phyloP scores from a whole-genome alignment of 30 jellyfish, hydroid and myxozoan genomes.

The Cassiopea xamachana region DNA sequence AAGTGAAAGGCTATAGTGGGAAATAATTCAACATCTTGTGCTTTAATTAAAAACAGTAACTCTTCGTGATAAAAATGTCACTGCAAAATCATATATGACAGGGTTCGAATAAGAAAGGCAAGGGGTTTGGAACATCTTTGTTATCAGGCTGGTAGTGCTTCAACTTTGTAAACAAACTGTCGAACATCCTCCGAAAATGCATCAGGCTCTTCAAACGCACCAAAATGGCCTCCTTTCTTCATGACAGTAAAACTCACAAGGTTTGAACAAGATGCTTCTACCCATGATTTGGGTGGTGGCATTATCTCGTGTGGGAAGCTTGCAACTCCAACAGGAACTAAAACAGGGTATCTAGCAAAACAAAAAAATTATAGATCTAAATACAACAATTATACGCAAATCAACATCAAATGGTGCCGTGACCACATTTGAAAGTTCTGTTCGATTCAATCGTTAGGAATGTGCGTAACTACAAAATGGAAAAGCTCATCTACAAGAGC shows the following conservation, averaged over 20 bases:
- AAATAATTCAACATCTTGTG: too few relatives aligned
- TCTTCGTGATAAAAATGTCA: too few relatives aligned
- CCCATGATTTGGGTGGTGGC: constrained; percentile 62
- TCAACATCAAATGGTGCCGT: too few relatives aligned
- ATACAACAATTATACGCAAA: too few relatives aligned
- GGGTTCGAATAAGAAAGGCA: too few relatives aligned
- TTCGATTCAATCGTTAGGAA: too few relatives aligned
- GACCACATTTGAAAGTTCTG: too few relatives aligned
- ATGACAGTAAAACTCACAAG: constrained; percentile 43
- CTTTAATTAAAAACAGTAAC: too few relatives aligned
- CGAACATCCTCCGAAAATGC: constrained; percentile 65
- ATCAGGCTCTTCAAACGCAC: constrained; percentile 75
- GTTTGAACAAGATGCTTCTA: constrained; percentile 38
- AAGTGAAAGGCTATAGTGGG: too few relatives aligned
- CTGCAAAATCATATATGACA: too few relatives aligned
- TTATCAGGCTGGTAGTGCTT: constrained; percentile 15
- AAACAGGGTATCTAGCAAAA: constrained; percentile 17
- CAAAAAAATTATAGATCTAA: neutral
- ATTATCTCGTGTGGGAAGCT: constrained; percentile 41
- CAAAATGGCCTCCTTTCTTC: constrained; percentile 73
- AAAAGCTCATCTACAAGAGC: too few relatives aligned
- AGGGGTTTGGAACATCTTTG: neutral
- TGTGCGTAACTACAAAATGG: too few relatives aligned
- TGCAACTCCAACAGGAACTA: constrained; percentile 72
- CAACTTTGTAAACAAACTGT: constrained; percentile 57